A percentile compares a stretch with the other conserved stretches of the same genome.
phyloP scores from a whole-genome alignment of 37 sponge, comb jelly and placozoan species.

The Amphimedon queenslandica region DNA sequence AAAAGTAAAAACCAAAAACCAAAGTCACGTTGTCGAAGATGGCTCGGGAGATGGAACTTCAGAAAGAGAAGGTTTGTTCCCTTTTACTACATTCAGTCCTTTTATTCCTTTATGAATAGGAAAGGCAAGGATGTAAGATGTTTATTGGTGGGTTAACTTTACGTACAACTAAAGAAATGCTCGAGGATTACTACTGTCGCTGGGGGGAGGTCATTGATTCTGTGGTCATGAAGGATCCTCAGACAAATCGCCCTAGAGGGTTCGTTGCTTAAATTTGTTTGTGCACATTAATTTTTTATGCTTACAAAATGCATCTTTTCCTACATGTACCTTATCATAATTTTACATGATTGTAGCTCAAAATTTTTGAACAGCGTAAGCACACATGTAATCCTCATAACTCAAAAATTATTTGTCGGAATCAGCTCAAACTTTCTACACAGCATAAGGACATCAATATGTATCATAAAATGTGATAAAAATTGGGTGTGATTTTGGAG shows the following conservation, averaged over 20 bases:
- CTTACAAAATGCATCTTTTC: neutral
- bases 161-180: slow-evolving; percentile 21
- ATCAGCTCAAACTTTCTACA: too few relatives aligned
- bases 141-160: slow-evolving; percentile 54
- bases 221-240: slow-evolving; percentile 51
- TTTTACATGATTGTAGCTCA: too few relatives aligned
- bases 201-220: slow-evolving; percentile 53
- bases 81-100: too few relatives aligned
- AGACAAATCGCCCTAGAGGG: slow-evolving; percentile 42
- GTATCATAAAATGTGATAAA: too few relatives aligned
- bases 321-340: neutral
- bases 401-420: too few relatives aligned
- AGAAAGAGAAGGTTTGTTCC: too few relatives aligned
- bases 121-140: slow-evolving; percentile 42
- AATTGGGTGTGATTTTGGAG: too few relatives aligned
- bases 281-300: neutral
- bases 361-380: too few relatives aligned
- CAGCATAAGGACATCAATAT: too few relatives aligned
- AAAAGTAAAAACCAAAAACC: neutral
- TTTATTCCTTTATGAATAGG: neutral
- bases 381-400: too few relatives aligned
- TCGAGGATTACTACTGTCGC: slow-evolving; percentile 28
- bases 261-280: neutral
- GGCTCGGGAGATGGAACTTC: too few relatives aligned
- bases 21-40: too few relatives aligned